A percentile compares a stretch with the other conserved stretches of the same genome.
Conservation (phyloP, 1,140 invertebrate species). For the Bombus superbus region DNA sequence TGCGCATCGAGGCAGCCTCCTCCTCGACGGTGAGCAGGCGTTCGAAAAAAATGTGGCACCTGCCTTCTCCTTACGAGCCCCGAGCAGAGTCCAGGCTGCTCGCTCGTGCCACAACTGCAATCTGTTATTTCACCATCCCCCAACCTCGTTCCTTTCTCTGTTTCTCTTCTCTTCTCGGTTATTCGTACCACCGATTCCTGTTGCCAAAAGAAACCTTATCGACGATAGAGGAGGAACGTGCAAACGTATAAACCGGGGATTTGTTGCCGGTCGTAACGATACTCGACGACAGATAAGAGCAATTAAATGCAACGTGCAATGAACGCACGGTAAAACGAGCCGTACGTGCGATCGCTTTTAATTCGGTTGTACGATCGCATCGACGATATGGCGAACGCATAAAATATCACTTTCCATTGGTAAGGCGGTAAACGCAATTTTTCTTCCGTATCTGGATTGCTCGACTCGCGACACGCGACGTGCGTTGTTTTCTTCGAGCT, state of each 20-base stretch:
- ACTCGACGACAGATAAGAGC: conserved; percentile 51
- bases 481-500: neutral
- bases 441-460: no score
- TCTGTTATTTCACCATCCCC: conserved; percentile 76
- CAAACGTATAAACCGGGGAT: conserved; percentile 53
- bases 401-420: neutral
- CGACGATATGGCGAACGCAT: no score
- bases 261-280: conserved; percentile 49
- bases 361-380: neutral
- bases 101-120: conserved; percentile 80
- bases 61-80: conserved; percentile 74
- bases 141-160: conserved; percentile 41
- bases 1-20: conserved; percentile 63
- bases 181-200: conserved; percentile 44
- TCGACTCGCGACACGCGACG: neutral
- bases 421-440: no score
- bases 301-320: conserved; percentile 48
- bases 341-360: neutral
- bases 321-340: conserved; percentile 15
- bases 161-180: conserved; percentile 53
- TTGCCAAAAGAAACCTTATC: conserved; percentile 50
- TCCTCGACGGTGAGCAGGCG: conserved; percentile 56
- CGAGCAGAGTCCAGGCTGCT: conserved; percentile 67
- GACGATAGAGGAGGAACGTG: conserved; percentile 45
- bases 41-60: conserved; percentile 78